Evolutionary conservation across 2,113 vertebrate species (phyloP), one percentile per base, ranked within the genome.

Genomic region (Nerophis lumbriciformis): DNA sequence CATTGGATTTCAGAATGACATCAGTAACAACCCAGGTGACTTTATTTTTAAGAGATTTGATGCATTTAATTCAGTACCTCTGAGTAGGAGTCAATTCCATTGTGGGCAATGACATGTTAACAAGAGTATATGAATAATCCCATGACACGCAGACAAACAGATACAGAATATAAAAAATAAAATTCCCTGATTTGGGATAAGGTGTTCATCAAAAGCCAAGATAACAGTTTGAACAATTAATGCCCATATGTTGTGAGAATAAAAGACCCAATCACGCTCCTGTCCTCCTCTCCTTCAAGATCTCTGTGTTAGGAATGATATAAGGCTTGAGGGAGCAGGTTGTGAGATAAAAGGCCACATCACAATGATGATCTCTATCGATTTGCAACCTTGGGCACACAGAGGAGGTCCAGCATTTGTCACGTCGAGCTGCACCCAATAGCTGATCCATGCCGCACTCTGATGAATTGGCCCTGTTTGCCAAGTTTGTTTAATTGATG

Each of bases 301-400:
- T 85, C 77, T 84, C 83, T 76, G 81, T 77, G 80, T 82, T 77
- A 75, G 79, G 85, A 89, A 86, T 89, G 89, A 88, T 86, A 83
- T 82, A 85, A 83, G 75, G 85, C 86, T 86, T 79, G 73, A 61
- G 78, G 83, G 83, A 88, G 86, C 75, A 36, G 76, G 71, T 68
- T 68, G 79, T 72, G 87, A 87, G 88, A 90, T 89, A 89, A 90
- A 87, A 88, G 86, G 84, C 87, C 86, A 85, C 87, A 89, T 89
- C 86, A 84, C 77, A 73, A 88, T 89, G 87, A 91, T 90, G 88
- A 90, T 90, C 88, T 88, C 87, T 88, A 91, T 91, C 83, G 89
- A 91, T 90, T 88, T 65, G 83, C 86, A 86, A 89, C 86, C 88
- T 88, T 86, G 84, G 84, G 82, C 79, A 85, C 79, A 84, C 77